Conservation (phyloP, 2,888 invertebrate genomes). For the Exephanes ischioxanthus region DNA sequence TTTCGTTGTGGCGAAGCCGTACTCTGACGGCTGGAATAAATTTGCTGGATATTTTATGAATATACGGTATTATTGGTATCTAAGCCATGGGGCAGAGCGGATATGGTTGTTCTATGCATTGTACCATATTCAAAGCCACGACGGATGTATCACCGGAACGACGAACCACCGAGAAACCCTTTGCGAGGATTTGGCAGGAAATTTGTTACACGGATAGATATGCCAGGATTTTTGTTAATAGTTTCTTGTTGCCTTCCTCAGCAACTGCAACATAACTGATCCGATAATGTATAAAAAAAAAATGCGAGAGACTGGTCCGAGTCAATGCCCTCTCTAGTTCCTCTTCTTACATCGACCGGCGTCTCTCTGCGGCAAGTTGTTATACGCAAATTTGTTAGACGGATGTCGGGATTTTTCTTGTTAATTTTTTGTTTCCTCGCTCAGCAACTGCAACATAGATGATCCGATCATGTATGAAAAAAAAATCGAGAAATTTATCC, state of each 20-base stretch:
- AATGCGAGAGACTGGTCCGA: too few relatives aligned
- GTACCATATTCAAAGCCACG: not conserved
- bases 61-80: slow-evolving; percentile 30
- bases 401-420: not conserved
- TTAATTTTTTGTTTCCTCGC: not conserved
- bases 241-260: not conserved
- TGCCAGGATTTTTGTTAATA: not conserved
- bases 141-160: not conserved
- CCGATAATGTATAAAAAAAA: too few relatives aligned
- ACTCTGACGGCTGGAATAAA: slow-evolving; percentile 75
- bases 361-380: too few relatives aligned
- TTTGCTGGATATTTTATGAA: slow-evolving; percentile 63
- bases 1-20: slow-evolving; percentile 79
- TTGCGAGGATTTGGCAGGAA: not conserved
- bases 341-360: too few relatives aligned
- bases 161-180: not conserved
- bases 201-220: not conserved
- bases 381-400: not conserved
- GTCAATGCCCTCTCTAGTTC: too few relatives aligned
- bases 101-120: not conserved
- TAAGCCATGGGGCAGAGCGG: not conserved
- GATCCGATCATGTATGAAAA: too few relatives aligned
- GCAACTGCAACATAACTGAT: not conserved
- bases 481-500: too few relatives aligned
- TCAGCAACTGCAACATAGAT: too few relatives aligned